Conservation (phyloP, 2,888 invertebrate genomes). For the Thymelicus lineola region DNA sequence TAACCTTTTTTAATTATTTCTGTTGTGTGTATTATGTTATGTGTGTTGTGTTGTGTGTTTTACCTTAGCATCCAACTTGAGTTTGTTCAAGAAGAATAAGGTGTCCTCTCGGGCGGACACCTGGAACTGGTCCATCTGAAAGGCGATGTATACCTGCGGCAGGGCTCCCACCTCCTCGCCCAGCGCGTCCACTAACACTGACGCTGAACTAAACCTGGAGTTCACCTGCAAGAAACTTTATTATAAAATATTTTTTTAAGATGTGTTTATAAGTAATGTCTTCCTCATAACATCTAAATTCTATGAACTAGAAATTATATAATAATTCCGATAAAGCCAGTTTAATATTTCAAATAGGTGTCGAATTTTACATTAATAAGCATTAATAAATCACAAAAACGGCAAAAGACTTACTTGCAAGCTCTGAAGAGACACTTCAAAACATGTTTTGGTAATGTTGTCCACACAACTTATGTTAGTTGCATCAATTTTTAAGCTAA, state of each 20-base stretch:
- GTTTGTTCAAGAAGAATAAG: conserved; percentile 71
- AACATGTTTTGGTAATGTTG: conserved; percentile 88
- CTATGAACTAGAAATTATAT: too few relatives aligned
- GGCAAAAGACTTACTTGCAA: conserved; percentile 80
- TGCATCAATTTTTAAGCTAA: conserved; percentile 89
- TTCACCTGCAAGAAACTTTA: conserved; percentile 70
- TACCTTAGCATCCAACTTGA: conserved; percentile 88
- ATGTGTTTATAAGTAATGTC: too few relatives aligned
- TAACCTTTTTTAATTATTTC: too few relatives aligned
- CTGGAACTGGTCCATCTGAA: conserved; percentile 87
- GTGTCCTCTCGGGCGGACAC: conserved; percentile 86
- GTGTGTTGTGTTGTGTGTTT: too few relatives aligned
- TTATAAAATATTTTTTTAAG: too few relatives aligned
- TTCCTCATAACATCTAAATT: too few relatives aligned
- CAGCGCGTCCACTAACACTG: conserved; percentile 53
- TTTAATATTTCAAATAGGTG: too few relatives aligned
- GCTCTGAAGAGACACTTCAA: conserved; percentile 88
- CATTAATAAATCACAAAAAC: background rate
- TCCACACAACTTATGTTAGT: conserved; percentile 89
- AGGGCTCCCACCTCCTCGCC: conserved; percentile 59
- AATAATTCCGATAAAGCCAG: too few relatives aligned
- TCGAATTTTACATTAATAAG: too few relatives aligned
- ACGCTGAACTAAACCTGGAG: conserved; percentile 84
- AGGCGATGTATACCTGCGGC: conserved; percentile 86
- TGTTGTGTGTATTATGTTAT: too few relatives aligned